A percentile compares a stretch with the other conserved stretches of the same genome.
Evolutionary conservation across 2,113 vertebrate genomes (phyloP).

Genomic region (Urocolius indicus): DNA sequence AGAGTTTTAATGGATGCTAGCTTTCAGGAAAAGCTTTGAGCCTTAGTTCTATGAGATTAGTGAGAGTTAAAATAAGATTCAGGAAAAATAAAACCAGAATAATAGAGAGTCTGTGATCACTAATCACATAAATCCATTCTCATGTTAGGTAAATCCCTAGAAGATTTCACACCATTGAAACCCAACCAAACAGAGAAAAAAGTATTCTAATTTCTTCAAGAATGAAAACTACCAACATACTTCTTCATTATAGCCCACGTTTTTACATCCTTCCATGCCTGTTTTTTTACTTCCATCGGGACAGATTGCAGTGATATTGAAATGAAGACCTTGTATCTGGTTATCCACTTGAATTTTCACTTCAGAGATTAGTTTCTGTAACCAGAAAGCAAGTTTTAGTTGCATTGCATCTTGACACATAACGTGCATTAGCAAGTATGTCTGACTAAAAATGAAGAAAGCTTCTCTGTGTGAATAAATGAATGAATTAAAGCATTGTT

Average conservation of each 20-base stretch:
- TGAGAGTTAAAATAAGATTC: conserved; percentile 62
- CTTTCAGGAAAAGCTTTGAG: conserved; percentile 63
- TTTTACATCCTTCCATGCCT: conserved; percentile 84
- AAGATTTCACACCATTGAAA: conserved; percentile 46
- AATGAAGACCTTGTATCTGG: conserved; percentile 84
- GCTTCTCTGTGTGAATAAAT: conserved; percentile 44
- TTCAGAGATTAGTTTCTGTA: conserved; percentile 91
- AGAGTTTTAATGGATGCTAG: conserved; percentile 17
- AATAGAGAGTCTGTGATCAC: conserved; percentile 41
- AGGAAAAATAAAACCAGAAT: conserved; percentile 51
- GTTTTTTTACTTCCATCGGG: conserved; percentile 85
- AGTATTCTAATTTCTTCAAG: conserved; percentile 27
- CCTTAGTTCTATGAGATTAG: conserved; percentile 36
- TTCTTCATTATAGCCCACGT: conserved; percentile 88
- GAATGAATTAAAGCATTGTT: conserved; percentile 62
- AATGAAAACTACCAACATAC: conserved; percentile 78
- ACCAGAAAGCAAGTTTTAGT: conserved; percentile 63
- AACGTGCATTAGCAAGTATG: background rate
- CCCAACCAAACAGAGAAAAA: conserved; percentile 39
- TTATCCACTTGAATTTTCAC: conserved; percentile 92
- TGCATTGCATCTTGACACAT: background rate
- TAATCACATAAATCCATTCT: conserved; percentile 50
- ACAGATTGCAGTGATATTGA: conserved; percentile 90
- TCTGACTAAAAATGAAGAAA: conserved; percentile 61
- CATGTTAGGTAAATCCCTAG: conserved; percentile 31